A percentile compares a stretch with the other conserved stretches of the same genome.
These are phyloP conservation scores for Drosophila neonasuta DNA, from an alignment of 2,888 invertebrate genomes.

Conservation along the genomic window DNA sequence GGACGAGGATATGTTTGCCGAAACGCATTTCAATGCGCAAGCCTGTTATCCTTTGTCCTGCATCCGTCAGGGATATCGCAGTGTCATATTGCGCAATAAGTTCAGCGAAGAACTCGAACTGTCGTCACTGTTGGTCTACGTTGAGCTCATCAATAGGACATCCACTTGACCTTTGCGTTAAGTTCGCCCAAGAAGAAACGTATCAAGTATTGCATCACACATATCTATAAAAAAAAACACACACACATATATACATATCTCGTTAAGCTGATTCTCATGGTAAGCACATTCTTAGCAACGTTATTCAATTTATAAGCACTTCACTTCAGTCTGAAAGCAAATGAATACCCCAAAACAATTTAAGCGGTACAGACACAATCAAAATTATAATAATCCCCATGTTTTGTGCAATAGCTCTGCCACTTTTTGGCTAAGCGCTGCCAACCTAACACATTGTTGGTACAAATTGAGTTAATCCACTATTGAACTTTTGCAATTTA, in stretches of 20 bases:
- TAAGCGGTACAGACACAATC: too few species aligned
- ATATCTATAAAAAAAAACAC: background rate
- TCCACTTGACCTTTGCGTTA: constrained; percentile 14
- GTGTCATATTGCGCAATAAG: constrained; percentile 94
- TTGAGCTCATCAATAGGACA: constrained; percentile 83
- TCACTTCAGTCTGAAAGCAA: background rate
- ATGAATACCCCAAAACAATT: too few species aligned
- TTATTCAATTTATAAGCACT: constrained; percentile 1
- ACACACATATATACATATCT: background rate
- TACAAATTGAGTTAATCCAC: too few species aligned
- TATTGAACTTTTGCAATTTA: background rate
- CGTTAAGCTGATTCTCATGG: background rate
- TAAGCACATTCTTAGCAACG: background rate
- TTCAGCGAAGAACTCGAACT: constrained; percentile 96
- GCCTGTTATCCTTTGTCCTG: constrained; percentile 94
- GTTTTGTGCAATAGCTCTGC: background rate
- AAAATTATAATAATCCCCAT: too few species aligned
- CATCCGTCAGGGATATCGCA: constrained; percentile 93
- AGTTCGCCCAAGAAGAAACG: background rate
- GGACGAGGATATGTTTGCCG: constrained; percentile 98
- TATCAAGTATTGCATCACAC: constrained; percentile 18
- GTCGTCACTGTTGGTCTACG: constrained; percentile 92
- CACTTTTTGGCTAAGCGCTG: background rate
- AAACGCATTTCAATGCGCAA: constrained; percentile 97
- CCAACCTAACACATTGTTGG: background rate